These are phyloP conservation scores for Drosophila watanabei DNA, from an alignment of 1,140 invertebrate species.

Conservation along the genomic window DNA sequence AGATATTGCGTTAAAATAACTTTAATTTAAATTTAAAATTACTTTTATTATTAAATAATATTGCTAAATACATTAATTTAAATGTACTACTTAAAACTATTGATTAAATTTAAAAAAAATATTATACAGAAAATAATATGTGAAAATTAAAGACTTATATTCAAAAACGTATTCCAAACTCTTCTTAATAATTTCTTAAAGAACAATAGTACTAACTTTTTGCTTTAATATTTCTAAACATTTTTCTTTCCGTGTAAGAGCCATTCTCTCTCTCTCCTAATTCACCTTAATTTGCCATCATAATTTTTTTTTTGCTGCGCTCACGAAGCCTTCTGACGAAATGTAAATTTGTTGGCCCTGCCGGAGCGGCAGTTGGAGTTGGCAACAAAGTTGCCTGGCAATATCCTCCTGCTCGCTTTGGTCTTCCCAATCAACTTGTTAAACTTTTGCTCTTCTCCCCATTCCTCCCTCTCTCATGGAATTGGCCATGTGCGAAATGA, in stretches of 20 bases:
- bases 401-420: conserved; percentile 4
- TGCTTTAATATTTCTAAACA: not conserved
- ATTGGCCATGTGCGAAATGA: conserved; percentile 77
- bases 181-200: not conserved
- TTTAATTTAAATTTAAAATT: too few species aligned
- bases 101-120: not conserved
- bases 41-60: too few species aligned
- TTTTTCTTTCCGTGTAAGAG: not conserved
- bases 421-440: conserved; percentile 24
- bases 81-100: too few species aligned
- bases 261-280: not conserved
- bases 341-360: conserved; percentile 31
- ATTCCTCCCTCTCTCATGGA: conserved; percentile 19
- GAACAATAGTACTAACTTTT: not conserved
- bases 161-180: not conserved
- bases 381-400: conserved; percentile 48
- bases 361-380: not conserved
- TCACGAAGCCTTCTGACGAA: conserved; percentile 35
- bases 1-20: too few species aligned
- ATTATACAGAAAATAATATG: not conserved
- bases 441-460: conserved; percentile 47
- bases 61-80: too few species aligned
- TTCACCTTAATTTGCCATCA: conserved; percentile 61
- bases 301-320: conserved; percentile 20
- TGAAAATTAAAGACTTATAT: not conserved